These are phyloP conservation scores for Globodera rostochiensis DNA, from an alignment of 1,140 invertebrate genomes.

Conservation along the genomic window DNA sequence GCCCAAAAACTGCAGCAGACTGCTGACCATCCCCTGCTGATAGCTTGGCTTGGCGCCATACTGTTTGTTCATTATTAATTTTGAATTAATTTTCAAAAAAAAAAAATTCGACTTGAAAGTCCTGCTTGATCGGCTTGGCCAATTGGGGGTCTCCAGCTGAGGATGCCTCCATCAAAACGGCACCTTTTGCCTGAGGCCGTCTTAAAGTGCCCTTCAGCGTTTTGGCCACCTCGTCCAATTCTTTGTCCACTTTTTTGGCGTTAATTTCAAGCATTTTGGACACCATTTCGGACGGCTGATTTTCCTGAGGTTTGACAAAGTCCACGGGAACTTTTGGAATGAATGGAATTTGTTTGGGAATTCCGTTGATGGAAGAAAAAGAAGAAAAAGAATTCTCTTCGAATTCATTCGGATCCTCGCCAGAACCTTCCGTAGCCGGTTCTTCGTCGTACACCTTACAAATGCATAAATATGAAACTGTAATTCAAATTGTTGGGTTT, in stretches of 20 bases:
- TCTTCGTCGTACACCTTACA: neutral
- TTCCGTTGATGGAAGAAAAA: constrained; percentile 34
- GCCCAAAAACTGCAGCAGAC: constrained; percentile 36
- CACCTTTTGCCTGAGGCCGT: neutral
- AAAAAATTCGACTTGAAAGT: constrained; percentile 8
- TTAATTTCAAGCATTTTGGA: constrained; percentile 26
- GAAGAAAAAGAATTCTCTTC: neutral
- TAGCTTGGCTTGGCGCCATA: constrained; percentile 41
- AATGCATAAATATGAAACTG: neutral
- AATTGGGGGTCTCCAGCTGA: neutral
- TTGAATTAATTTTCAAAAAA: neutral
- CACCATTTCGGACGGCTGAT: constrained; percentile 5
- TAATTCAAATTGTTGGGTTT: neutral
- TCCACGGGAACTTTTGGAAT: constrained; percentile 42
- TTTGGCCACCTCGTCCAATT: neutral
- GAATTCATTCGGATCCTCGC: neutral
- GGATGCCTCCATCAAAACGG: neutral
- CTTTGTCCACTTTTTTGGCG: neutral
- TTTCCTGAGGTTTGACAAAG: neutral
- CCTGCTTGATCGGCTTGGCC: neutral
- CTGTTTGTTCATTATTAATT: constrained; percentile 21
- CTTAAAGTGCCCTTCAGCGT: neutral
- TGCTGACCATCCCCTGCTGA: constrained; percentile 39
- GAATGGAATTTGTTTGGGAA: constrained; percentile 34
- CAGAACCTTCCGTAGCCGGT: neutral